Evolutionary conservation across 2,888 invertebrate genomes (phyloP), one percentile per base, ranked within the genome.

Genomic region (Zeuzera pyrina): DNA sequence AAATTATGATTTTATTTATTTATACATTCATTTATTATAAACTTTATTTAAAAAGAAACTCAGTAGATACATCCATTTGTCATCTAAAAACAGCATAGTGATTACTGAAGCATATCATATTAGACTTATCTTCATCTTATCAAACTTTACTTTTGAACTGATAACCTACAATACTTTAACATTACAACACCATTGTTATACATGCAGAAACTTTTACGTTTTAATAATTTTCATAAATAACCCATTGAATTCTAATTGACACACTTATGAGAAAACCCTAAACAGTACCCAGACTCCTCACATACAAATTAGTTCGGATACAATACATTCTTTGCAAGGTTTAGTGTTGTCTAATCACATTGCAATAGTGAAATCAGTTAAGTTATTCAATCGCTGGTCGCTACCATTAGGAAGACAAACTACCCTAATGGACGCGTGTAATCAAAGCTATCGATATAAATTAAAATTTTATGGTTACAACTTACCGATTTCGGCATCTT

Each of bases 401-500:
- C 39, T 30, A 31, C 13, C 8, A 12, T 27, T 8, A 12, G 10
- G 4, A 12, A 12, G 4, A 12, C 5, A 19, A 28, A 28, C 15
- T n/a, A 28, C 10, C 25, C 12, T 25, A 25, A 31, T 29, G 31
- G 31, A 29, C 31, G 7, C 12, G 7, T 30, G 28, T 21, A 29
- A 32, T 12, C 23, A n/a, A 15, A 24, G 11, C 6, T 12, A 23
- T 8, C 29, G 2, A 24, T 15, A 29, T 19, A 22, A 4, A 21
- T 25, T 15, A 15, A 22, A 4, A 21, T 11, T 23, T n/a, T 23
- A 8, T 15, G 8, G 4, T 7, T 13, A 8, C 2, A 29, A 87
- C 87, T 86, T 62, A 87, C 87, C 72, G 87, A 87, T 87, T 87
- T 87, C 71, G 86, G 87, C 86, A 87, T 86, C 71, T 85, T 87